Conservation (phyloP, 1,140 invertebrate genomes). For the Medauroidea extradentata region DNA sequence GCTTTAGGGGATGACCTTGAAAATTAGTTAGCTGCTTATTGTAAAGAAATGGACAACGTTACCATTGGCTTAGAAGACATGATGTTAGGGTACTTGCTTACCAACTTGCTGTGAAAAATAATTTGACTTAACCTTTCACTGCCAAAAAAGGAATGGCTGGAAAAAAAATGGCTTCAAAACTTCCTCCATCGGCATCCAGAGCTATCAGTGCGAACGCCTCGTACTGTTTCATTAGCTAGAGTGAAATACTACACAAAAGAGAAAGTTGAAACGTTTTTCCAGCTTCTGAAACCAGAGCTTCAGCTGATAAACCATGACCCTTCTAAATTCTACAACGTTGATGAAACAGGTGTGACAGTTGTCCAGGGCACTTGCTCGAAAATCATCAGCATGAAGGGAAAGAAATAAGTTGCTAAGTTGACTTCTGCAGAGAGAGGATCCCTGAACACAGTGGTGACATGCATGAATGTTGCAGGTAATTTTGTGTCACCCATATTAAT, state of each 20-base stretch:
- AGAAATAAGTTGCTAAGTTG: conserved; percentile 30
- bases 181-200: conserved; percentile 38
- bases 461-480: conserved; percentile 32
- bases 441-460: conserved; percentile 31
- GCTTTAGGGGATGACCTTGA: too few relatives aligned
- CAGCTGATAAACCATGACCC: too few relatives aligned
- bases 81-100: too few relatives aligned
- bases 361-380: conserved; percentile 32
- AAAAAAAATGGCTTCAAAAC: conserved; percentile 34
- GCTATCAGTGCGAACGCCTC: conserved; percentile 39
- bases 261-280: conserved; percentile 30
- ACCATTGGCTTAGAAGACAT: too few relatives aligned
- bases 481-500: conserved; percentile 34
- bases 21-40: too few relatives aligned
- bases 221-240: conserved; percentile 42
- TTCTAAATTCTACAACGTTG: conserved; percentile 29
- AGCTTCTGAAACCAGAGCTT: conserved; percentile 16
- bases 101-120: too few relatives aligned
- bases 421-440: conserved; percentile 35
- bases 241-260: too few relatives aligned
- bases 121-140: too few relatives aligned
- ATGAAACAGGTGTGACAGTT: conserved; percentile 34
- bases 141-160: too few relatives aligned
- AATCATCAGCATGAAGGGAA: conserved; percentile 27
- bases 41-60: too few relatives aligned